Base-by-base conservation (phyloP, 1,140 invertebrate genomes). In the Drosophila mojavensis region DNA sequence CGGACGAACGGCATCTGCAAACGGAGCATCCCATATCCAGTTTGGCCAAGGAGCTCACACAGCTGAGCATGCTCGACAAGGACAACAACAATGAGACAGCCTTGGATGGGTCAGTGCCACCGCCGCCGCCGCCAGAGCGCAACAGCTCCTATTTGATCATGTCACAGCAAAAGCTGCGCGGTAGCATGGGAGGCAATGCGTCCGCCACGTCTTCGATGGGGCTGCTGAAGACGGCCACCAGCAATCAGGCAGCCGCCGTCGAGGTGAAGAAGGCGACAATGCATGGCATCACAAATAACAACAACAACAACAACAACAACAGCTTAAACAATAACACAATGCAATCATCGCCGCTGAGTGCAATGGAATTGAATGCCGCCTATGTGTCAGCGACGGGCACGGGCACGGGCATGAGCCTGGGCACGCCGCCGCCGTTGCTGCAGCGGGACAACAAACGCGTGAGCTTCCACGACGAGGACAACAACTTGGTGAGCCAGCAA, bases 71-170 rank as follows among this genome's bases (percentile, higher is more conserved):
- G 79, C 60, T 91, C 17, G 78, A 78, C 64, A 81, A 76, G 62
- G 69, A 89, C 51, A 89, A 81, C 65, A 90, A 78, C 58, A 90
- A 79, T 48, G 81, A 76, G 60, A 64, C 71, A 11, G 9, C 55
- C 15, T 41, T 75, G 26, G 83, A 91, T 30, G 79, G 77, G 1
- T 45, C 47, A 5, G 81, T 91, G 50, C 81, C 93, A 28, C 94
- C 95, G 28, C 96, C 96, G 15, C 94, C 95, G 55, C 96, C 96
- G 17, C 96, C 96, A 0, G 95, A 96, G 92, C 94, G 96, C 71
- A 96, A 96, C 47, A 97, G 96, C 4, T 97, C 96, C 60, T 97
- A 96, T 92, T 94, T 96, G 0, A 94, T 96, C 17, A 97, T 97
- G 96, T 96, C 95, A 2, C 94, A 94, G 83, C 91, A 93, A 60